These are phyloP conservation scores for Tetropium fuscum DNA, from an alignment of 2,888 invertebrate genomes.

Conservation along the genomic window DNA sequence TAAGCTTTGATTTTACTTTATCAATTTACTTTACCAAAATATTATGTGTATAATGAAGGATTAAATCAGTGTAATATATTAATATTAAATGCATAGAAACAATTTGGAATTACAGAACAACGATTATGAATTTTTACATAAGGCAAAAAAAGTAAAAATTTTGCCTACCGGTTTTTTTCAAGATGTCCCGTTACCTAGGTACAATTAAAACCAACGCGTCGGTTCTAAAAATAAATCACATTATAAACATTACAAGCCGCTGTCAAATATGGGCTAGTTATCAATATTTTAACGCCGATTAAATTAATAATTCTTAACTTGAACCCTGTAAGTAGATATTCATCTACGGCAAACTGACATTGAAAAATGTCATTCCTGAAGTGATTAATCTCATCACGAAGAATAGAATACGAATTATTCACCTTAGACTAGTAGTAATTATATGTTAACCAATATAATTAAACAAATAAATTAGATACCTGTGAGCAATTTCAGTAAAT, in stretches of 20 bases:
- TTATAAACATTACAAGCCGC: neutral
- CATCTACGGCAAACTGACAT: constrained; percentile 7
- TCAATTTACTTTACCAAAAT: too few species aligned
- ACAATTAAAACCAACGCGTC: constrained; percentile 32
- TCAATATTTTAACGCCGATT: constrained; percentile 1
- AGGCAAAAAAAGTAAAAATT: constrained; percentile 18
- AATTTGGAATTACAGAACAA: too few species aligned
- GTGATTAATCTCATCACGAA: neutral
- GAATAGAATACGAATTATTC: neutral
- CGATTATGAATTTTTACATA: neutral
- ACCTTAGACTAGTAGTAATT: neutral
- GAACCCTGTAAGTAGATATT: constrained; percentile 3
- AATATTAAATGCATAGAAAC: too few species aligned
- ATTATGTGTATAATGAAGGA: too few species aligned
- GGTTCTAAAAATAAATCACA: constrained; percentile 37
- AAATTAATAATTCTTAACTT: neutral
- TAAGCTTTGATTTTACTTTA: too few species aligned
- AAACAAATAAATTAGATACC: constrained; percentile 22
- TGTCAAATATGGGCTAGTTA: neutral
- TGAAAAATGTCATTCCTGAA: constrained; percentile 11
- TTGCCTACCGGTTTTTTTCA: constrained; percentile 45
- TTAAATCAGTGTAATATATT: too few species aligned
- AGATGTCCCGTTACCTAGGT: constrained; percentile 34
- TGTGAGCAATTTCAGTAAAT: constrained; percentile 17
- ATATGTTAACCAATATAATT: too few species aligned